Evolutionary conservation across 1,140 invertebrate genomes (phyloP).

Genomic region (Hyposmocoma kahamanoa): DNA sequence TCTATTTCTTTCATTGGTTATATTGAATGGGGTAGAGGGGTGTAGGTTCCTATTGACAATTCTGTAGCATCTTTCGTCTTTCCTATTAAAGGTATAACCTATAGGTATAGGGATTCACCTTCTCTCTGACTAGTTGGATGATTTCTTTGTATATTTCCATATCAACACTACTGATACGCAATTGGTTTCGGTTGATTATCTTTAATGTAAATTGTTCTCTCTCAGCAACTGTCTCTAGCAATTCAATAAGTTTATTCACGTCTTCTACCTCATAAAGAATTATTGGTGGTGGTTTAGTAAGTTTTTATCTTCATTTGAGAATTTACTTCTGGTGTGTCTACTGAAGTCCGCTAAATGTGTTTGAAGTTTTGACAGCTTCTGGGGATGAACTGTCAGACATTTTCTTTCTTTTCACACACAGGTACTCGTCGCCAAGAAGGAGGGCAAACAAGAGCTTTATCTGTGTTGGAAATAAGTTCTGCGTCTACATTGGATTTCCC

Average conservation of each 20-base stretch:
- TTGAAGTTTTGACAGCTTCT: background rate
- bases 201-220: conserved; percentile 6
- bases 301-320: background rate
- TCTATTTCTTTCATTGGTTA: conserved; percentile 14
- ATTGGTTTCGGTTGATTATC: conserved; percentile 7
- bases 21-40: conserved; percentile 9
- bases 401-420: background rate
- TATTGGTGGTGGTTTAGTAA: conserved; percentile 8
- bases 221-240: conserved; percentile 6
- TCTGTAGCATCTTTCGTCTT: conserved; percentile 11
- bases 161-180: background rate
- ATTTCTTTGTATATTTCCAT: conserved; percentile 8
- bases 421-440: background rate
- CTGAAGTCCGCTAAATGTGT: background rate
- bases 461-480: too few species aligned
- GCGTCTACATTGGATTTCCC: too few species aligned
- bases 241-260: conserved; percentile 4
- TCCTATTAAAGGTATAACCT: conserved; percentile 16
- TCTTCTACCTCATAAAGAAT: conserved; percentile 11
- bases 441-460: too few species aligned
- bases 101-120: too few species aligned
- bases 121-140: conserved; percentile 5
- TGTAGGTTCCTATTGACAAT: conserved; percentile 11
- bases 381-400: background rate
- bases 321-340: background rate